These are phyloP conservation scores for Micropoecilia bifurca DNA, from an alignment of 2,797 vertebrate genomes.

Conservation along the genomic window DNA sequence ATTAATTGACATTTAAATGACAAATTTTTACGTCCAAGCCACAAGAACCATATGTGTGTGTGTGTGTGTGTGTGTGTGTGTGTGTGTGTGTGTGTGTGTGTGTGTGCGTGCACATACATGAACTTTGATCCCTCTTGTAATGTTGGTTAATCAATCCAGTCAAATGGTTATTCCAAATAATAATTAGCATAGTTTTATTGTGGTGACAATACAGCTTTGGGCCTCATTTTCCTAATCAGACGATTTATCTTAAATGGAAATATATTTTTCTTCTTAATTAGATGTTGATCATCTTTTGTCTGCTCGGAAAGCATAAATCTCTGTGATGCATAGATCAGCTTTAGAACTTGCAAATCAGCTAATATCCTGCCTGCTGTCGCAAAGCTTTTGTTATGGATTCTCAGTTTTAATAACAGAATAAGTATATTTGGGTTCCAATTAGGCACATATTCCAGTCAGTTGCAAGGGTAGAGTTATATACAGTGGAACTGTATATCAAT, in stretches of 20 bases:
- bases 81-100: too few species aligned
- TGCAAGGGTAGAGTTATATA: neutral
- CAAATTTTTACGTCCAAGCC: slow-evolving; percentile 12
- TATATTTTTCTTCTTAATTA: neutral
- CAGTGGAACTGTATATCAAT: neutral
- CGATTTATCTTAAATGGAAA: neutral
- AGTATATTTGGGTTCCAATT: neutral
- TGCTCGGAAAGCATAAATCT: neutral
- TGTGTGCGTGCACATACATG: neutral
- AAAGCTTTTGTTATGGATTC: neutral
- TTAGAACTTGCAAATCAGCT: neutral
- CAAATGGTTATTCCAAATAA: slow-evolving; percentile 1
- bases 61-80: too few species aligned
- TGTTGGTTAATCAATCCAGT: slow-evolving; percentile 5
- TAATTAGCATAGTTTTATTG: neutral
- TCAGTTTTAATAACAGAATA: neutral
- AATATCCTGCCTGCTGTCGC: neutral
- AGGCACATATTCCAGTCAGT: neutral
- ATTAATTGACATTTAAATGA: slow-evolving; percentile 1
- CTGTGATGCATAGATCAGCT: neutral
- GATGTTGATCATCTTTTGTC: neutral
- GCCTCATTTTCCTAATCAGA: neutral
- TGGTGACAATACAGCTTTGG: neutral
- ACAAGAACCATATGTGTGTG: neutral
- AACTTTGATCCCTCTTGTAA: slow-evolving; percentile 9